phyloP scores from a whole-genome alignment of 2,113 vertebrate species.

The Oenanthe oenanthe region DNA sequence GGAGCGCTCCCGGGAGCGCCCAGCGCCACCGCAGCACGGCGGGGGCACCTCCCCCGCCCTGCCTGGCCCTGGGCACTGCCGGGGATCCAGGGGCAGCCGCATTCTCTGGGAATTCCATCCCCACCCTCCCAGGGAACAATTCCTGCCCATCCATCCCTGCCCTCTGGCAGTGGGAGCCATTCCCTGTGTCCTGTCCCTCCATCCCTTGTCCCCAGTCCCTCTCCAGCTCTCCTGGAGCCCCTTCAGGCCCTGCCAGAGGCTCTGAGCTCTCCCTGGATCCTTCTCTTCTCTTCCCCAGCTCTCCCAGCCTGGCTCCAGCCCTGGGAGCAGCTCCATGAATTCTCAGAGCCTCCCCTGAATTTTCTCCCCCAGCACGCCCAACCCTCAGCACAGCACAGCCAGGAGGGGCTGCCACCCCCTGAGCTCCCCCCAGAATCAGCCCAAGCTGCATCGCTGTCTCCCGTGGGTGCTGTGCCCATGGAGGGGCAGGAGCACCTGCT shows the following conservation, averaged over 20 bases:
- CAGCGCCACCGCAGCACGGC: neutral
- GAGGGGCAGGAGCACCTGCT: rapidly evolving
- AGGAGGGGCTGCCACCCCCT: rapidly evolving
- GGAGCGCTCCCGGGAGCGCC: rapidly evolving
- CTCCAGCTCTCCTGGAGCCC: neutral
- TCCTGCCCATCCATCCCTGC: neutral
- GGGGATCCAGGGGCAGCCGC: neutral
- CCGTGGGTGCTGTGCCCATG: rapidly evolving
- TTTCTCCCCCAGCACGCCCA: neutral
- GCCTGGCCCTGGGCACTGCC: neutral
- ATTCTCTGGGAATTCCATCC: neutral
- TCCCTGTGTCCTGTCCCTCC: neutral
- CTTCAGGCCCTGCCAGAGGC: neutral
- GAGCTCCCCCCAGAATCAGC: rapidly evolving
- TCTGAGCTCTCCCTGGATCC: neutral
- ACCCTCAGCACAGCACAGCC: neutral
- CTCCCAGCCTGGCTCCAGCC: neutral
- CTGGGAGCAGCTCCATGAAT: rapidly evolving
- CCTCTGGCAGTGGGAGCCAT: neutral
- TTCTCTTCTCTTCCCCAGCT: neutral
- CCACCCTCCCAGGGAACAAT: neutral
- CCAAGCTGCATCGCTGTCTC: neutral
- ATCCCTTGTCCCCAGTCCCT: neutral
- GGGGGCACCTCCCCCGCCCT: rapidly evolving
- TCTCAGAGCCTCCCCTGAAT: neutral